Evolutionary conservation across 2,888 invertebrate species (phyloP).

Genomic region (Plusia festucae): DNA sequence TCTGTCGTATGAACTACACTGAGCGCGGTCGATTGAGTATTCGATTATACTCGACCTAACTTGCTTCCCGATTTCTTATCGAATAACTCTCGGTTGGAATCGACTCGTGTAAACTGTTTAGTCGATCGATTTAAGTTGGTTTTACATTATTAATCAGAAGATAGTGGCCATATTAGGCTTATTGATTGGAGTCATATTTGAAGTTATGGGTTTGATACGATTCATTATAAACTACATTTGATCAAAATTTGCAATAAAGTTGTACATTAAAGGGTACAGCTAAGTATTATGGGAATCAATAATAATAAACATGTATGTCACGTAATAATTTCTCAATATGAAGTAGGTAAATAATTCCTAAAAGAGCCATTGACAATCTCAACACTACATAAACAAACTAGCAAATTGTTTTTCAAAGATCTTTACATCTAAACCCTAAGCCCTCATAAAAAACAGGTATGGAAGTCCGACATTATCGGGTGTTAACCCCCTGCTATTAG

Average conservation of each 20-base stretch:
- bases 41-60: conserved; percentile 1
- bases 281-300: too few species aligned
- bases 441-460: neutral
- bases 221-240: too few species aligned
- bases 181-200: neutral
- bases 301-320: too few species aligned
- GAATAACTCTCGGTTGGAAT: neutral
- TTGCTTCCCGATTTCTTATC: neutral
- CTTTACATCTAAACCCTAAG: neutral
- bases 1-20: neutral
- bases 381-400: too few species aligned
- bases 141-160: neutral
- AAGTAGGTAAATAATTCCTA: too few species aligned
- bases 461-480: conserved; percentile 40
- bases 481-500: conserved; percentile 37
- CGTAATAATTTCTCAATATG: too few species aligned
- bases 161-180: too few species aligned
- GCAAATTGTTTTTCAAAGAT: neutral
- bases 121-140: neutral
- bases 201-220: neutral
- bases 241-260: too few species aligned
- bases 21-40: neutral
- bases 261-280: too few species aligned
- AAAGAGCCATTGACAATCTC: too few species aligned
- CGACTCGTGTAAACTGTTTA: neutral